Evolutionary conservation across 2,888 invertebrate genomes (phyloP).

Genomic region (Hirtodrosophila cameraria): DNA sequence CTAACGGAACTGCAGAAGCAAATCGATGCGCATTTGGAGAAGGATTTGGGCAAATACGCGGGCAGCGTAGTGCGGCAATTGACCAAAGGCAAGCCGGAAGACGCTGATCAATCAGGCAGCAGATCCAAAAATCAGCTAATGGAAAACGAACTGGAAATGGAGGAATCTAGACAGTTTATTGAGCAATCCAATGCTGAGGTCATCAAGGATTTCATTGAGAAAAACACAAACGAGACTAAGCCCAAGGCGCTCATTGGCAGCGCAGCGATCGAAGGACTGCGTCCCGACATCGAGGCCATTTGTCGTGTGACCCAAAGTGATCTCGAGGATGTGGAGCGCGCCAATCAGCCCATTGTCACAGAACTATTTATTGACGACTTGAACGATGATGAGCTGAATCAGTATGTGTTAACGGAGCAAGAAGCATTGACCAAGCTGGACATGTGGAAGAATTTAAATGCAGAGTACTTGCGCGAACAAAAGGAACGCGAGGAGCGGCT

Average conservation of each 20-base stretch:
- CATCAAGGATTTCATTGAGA: constrained; percentile 83
- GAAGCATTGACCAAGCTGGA: constrained; percentile 92
- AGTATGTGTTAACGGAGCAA: constrained; percentile 91
- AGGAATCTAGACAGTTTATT: constrained; percentile 84
- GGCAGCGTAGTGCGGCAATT: constrained; percentile 58
- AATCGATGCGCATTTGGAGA: constrained; percentile 93
- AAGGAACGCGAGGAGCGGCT: constrained; percentile 93
- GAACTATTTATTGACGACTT: constrained; percentile 88
- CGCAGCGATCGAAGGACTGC: constrained; percentile 83
- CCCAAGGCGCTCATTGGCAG: constrained; percentile 29
- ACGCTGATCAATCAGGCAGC: constrained; percentile 1
- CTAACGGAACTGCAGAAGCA: constrained; percentile 92
- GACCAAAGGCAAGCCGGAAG: constrained; percentile 20
- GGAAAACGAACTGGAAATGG: constrained; percentile 80
- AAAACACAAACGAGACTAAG: constrained; percentile 62
- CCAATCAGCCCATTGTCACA: constrained; percentile 58
- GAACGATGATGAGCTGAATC: constrained; percentile 95
- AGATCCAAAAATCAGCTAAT: constrained; percentile 13
- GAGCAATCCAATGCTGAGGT: constrained; percentile 84
- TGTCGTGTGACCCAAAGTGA: constrained; percentile 87
- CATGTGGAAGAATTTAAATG: constrained; percentile 95
- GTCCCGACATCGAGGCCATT: constrained; percentile 91
- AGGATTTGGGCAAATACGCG: constrained; percentile 85
- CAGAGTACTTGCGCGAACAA: constrained; percentile 92
- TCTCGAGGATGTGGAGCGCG: constrained; percentile 83